Percentiles rank a stretch among this genome's conserved stretches.
Conservation (phyloP, 2,113 vertebrate species). For the Kryptolebias marmoratus region DNA sequence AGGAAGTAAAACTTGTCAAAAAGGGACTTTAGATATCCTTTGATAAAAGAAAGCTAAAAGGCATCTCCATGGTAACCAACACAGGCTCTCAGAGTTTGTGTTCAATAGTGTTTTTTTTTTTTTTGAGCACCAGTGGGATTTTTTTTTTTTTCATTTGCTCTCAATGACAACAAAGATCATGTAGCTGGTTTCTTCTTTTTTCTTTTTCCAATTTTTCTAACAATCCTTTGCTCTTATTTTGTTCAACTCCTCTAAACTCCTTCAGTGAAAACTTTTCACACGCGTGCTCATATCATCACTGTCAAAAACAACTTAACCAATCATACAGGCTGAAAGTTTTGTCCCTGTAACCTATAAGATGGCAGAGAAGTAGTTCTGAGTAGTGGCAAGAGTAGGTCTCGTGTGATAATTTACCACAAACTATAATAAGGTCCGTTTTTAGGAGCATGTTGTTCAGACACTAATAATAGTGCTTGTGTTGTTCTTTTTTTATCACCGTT, state of each 20-base stretch:
- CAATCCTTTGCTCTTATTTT: no score
- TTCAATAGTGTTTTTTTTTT: background rate
- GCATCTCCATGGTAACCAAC: background rate
- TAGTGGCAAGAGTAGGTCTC: background rate
- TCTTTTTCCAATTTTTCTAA: background rate
- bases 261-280: no score
- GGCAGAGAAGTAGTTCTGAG: background rate
- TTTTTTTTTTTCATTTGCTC: background rate
- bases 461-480: background rate
- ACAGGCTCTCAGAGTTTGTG: background rate
- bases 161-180: background rate
- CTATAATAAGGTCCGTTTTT: background rate
- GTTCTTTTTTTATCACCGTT: background rate
- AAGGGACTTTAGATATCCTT: background rate
- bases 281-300: no score
- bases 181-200: background rate
- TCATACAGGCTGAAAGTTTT: background rate
- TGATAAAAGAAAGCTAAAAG: background rate
- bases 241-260: no score
- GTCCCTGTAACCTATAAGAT: background rate
- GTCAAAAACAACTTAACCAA: background rate
- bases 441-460: no score
- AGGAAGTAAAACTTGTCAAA: constrained; percentile 1
- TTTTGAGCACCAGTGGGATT: background rate
- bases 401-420: background rate